A percentile compares a stretch with the other conserved stretches of the same genome.
Conservation (phyloP, 2,113 vertebrate genomes). For the Sinocyclocheilus grahami region DNA sequence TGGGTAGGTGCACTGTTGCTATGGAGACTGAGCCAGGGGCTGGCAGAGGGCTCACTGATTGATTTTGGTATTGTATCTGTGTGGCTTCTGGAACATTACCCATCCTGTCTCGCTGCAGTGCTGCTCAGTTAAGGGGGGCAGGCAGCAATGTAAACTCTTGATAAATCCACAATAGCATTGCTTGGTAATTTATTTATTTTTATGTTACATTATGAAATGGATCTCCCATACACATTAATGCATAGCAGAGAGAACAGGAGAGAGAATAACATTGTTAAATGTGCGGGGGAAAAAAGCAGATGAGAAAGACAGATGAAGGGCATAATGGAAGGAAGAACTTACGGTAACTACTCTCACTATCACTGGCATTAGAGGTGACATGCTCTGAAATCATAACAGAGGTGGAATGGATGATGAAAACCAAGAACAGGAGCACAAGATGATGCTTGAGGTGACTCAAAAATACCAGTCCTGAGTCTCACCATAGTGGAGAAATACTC, state of each 20-base stretch:
- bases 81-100: not conserved
- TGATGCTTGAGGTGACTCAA: conserved; percentile 13
- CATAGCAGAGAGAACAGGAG: not conserved
- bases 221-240: not conserved
- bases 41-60: conserved; percentile 45
- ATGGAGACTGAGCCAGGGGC: conserved; percentile 49
- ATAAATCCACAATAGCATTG: not conserved
- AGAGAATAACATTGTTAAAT: not conserved
- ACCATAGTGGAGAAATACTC: not conserved
- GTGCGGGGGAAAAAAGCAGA: not conserved
- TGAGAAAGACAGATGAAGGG: conserved; percentile 48
- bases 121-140: not conserved
- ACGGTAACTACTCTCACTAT: conserved; percentile 99
- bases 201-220: not conserved
- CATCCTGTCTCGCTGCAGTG: conserved; percentile 37
- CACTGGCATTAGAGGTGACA: conserved; percentile 98
- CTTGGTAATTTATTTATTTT: no score
- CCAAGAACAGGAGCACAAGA: conserved; percentile 27
- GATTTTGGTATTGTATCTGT: conserved; percentile 51
- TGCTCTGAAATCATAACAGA: conserved; percentile 92
- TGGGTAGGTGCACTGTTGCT: conserved; percentile 44
- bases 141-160: not conserved
- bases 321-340: conserved; percentile 77
- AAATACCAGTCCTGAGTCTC: not conserved
- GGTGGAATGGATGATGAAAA: conserved; percentile 48